These are phyloP conservation scores for Pseudachorutes palmiensis DNA, from an alignment of 1,140 invertebrate species.

Conservation along the genomic window DNA sequence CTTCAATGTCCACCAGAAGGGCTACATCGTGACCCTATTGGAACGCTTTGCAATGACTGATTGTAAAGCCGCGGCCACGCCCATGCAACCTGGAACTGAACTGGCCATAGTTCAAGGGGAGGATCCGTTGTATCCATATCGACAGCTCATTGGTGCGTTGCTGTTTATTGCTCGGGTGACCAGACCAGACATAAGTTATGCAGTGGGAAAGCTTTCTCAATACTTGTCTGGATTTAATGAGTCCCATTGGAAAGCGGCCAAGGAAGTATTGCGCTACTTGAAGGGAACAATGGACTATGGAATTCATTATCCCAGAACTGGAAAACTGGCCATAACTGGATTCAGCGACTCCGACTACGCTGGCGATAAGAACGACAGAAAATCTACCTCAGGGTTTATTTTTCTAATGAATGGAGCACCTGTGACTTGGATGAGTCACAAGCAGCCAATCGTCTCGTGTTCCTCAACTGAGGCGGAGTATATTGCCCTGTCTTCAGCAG, in stretches of 20 bases:
- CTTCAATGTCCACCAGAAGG: constrained; percentile 26
- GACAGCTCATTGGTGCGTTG: constrained; percentile 19
- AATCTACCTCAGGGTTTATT: constrained; percentile 40
- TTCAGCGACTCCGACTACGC: constrained; percentile 28
- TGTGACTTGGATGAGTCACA: constrained; percentile 26
- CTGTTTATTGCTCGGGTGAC: constrained; percentile 15
- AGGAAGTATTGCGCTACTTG: constrained; percentile 39
- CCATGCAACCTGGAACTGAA: constrained; percentile 13
- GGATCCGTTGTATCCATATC: constrained; percentile 8
- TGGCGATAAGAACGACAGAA: constrained; percentile 27
- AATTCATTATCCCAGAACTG: constrained; percentile 2
- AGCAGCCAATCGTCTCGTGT: constrained; percentile 36
- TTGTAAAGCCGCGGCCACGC: constrained; percentile 20
- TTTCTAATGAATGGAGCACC: constrained; percentile 27
- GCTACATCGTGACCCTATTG: constrained; percentile 15
- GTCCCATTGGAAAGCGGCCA: constrained; percentile 35
- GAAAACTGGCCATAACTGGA: background rate
- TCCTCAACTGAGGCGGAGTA: constrained; percentile 40
- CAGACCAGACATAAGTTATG: constrained; percentile 23
- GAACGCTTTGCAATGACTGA: constrained; percentile 23
- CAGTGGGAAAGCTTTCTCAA: constrained; percentile 30
- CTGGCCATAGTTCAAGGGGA: background rate
- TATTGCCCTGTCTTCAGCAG: background rate
- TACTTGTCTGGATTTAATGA: constrained; percentile 23
- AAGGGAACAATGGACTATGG: constrained; percentile 33